Evolutionary conservation across 2,888 invertebrate species (phyloP).

Genomic region (Luperina testacea): DNA sequence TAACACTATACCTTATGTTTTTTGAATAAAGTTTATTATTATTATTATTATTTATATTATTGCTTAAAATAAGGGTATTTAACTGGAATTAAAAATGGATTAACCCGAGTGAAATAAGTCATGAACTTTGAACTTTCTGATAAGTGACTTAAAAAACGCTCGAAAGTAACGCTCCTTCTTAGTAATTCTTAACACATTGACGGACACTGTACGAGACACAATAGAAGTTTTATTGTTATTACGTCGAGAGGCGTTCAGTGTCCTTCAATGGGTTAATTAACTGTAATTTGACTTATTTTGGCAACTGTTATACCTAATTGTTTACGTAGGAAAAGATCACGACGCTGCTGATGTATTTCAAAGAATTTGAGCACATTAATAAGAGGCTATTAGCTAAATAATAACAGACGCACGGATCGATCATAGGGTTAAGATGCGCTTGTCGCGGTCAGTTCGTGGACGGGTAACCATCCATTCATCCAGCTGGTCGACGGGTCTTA

Average conservation of each 20-base stretch:
- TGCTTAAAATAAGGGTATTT: slow-evolving; percentile 21
- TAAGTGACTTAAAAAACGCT: background rate
- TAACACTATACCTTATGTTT: too few relatives aligned
- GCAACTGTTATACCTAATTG: background rate
- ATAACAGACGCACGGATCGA: background rate
- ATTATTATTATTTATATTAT: too few relatives aligned
- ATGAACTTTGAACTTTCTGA: slow-evolving; percentile 31
- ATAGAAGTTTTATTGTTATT: too few relatives aligned
- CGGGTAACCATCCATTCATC: background rate
- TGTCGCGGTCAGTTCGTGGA: background rate
- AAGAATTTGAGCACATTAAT: background rate
- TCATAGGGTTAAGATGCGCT: background rate
- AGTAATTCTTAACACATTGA: background rate
- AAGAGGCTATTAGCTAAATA: background rate
- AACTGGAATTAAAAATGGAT: slow-evolving; percentile 31
- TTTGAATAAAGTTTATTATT: too few relatives aligned
- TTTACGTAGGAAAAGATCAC: background rate
- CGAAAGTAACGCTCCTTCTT: slow-evolving; percentile 17
- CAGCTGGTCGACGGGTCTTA: background rate
- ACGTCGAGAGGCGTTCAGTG: too few relatives aligned
- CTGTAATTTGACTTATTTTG: background rate
- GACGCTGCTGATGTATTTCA: too few relatives aligned
- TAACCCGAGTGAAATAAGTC: slow-evolving; percentile 20
- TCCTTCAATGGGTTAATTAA: too few relatives aligned
- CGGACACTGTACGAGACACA: too few relatives aligned